Conservation (phyloP, 2,888 invertebrate genomes). For the Cheilosia urbana region DNA sequence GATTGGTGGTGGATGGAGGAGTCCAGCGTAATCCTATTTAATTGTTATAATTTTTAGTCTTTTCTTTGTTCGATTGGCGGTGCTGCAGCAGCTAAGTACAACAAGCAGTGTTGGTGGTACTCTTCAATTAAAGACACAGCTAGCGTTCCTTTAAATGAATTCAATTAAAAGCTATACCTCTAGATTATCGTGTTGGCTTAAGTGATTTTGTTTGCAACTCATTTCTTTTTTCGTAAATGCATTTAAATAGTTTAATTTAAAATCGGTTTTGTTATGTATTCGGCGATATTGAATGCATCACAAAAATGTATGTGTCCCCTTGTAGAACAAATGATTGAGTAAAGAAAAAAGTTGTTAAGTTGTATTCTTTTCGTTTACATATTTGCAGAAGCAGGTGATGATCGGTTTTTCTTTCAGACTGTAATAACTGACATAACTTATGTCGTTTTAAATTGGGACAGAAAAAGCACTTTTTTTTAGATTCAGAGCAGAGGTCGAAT, state of each 20-base stretch:
- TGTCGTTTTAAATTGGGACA: too few relatives aligned
- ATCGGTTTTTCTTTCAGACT: too few relatives aligned
- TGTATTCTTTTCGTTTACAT: background rate
- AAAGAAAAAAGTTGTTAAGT: conserved; percentile 49
- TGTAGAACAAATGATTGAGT: conserved; percentile 56
- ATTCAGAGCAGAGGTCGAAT: too few relatives aligned
- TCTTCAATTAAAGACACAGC: background rate
- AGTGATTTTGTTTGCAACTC: conserved; percentile 34
- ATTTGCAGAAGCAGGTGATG: too few relatives aligned
- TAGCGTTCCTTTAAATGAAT: conserved; percentile 22
- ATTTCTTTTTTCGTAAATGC: conserved; percentile 39
- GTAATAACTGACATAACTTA: too few relatives aligned
- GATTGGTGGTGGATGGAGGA: background rate
- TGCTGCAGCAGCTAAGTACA: conserved; percentile 21
- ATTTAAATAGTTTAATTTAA: conserved; percentile 62
- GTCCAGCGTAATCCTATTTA: conserved; percentile 32
- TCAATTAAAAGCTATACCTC: conserved; percentile 1
- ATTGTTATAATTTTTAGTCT: conserved; percentile 34
- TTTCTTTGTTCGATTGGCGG: conserved; percentile 35
- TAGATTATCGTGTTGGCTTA: conserved; percentile 34
- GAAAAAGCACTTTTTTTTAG: too few relatives aligned
- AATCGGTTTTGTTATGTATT: conserved; percentile 31
- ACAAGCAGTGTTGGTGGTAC: conserved; percentile 2
- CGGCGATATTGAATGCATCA: conserved; percentile 25
- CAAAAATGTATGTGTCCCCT: conserved; percentile 39